Evolutionary conservation across 2,113 vertebrate genomes (phyloP), one percentile per base, ranked within the genome.

Genomic region (Uria lomvia): DNA sequence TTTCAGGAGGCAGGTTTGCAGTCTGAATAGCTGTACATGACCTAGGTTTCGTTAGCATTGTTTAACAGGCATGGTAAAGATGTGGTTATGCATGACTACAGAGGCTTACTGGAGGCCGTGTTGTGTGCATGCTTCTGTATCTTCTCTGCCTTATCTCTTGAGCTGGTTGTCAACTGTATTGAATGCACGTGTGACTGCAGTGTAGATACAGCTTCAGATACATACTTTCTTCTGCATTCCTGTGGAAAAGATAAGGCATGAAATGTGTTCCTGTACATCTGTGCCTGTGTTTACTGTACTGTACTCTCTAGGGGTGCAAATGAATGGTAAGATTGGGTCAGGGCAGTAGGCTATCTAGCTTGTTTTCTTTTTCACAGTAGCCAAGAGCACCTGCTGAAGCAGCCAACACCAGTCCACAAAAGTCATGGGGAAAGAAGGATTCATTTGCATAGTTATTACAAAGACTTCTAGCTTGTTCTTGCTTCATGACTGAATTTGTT

Each of bases 31-130:
- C 71, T 4, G 2, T 30, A 7, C 0, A 1, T 70, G 36, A 32
- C 5, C 3, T 12, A 5, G 32, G 16, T 65, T 45, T 52, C 2
- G 0, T 12, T 45, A 17, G 2, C 0, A 0, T 7, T 36, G 14
- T 72, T 73, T 47, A 19, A 34, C 5, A 15, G 43, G 34, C 5
- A 0, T 5, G 42, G 13, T 50, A 36, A 13, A 59, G 74, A 1
- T 45, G 0, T 0, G 8, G 16, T 77, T 60, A 22, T 4, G 6
- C 38, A 14, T 1, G 22, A 1, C 21, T 23, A 2, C 5, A 5
- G 8, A 36, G 76, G 27, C 68, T 91, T 26, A 15, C 52, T 74
- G 60, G 42, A 62, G 59, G 70, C 58, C 34, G 3, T 3, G 30
- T 8, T 32, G 34, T 43, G 59, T 70, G 30, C 3, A 0, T 22